These are phyloP conservation scores for Tribolium madens DNA, from an alignment of 1,140 invertebrate genomes.

Conservation along the genomic window DNA sequence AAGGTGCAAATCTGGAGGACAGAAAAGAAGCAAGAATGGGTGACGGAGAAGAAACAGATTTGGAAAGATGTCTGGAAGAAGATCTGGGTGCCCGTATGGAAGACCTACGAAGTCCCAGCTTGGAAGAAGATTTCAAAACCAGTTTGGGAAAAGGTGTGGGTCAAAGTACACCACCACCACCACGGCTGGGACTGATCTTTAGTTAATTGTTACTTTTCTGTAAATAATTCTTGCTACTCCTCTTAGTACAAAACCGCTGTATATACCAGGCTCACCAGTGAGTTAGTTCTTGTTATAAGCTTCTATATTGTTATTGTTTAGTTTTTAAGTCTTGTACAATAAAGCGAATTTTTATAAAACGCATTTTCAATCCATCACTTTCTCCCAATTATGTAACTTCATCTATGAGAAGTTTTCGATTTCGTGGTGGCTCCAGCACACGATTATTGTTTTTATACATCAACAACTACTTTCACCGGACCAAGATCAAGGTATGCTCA, in stretches of 20 bases:
- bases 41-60: slow-evolving; percentile 72
- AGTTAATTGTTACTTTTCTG: slow-evolving; percentile 51
- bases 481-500: slow-evolving; percentile 40
- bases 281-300: slow-evolving; percentile 45
- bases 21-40: slow-evolving; percentile 80
- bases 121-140: slow-evolving; percentile 70
- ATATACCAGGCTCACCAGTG: slow-evolving; percentile 55
- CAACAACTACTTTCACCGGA: slow-evolving; percentile 5
- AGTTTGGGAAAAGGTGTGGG: slow-evolving; percentile 77
- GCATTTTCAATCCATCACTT: slow-evolving; percentile 16
- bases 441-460: background rate
- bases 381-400: slow-evolving; percentile 28
- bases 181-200: slow-evolving; percentile 73
- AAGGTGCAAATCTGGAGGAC: slow-evolving; percentile 78
- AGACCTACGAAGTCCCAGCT: slow-evolving; percentile 74
- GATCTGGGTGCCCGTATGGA: slow-evolving; percentile 70
- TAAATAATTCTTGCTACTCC: slow-evolving; percentile 51
- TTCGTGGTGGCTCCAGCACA: slow-evolving; percentile 27
- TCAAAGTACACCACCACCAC: slow-evolving; percentile 70
- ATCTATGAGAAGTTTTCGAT: slow-evolving; percentile 16
- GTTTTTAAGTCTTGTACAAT: slow-evolving; percentile 42
- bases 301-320: slow-evolving; percentile 46
- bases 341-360: slow-evolving; percentile 33
- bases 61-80: slow-evolving; percentile 75
- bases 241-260: slow-evolving; percentile 49